These are phyloP conservation scores for Charaxes varanes DNA, from an alignment of 1,140 invertebrate genomes.

Conservation along the genomic window DNA sequence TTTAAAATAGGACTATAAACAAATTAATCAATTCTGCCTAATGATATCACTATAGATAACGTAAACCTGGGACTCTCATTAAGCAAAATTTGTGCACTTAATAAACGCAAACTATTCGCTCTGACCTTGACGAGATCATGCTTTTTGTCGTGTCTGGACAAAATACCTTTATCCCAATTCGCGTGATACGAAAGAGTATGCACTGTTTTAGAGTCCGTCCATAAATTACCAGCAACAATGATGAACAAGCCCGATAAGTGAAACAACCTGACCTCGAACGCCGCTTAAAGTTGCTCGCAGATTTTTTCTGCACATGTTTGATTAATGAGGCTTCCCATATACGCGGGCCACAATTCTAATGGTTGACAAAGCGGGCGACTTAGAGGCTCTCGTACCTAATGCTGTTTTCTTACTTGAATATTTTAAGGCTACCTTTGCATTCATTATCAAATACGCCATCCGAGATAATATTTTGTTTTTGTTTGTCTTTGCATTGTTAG, in stretches of 20 bases:
- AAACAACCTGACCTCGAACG: constrained; percentile 34
- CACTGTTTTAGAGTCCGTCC: constrained; percentile 26
- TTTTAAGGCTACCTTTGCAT: no score
- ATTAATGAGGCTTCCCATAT: constrained; percentile 4
- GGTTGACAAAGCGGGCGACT: neutral
- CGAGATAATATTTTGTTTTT: no score
- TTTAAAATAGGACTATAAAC: no score
- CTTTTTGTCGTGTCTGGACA: neutral
- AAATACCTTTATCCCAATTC: constrained; percentile 19
- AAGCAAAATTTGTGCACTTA: no score
- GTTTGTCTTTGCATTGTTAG: no score
- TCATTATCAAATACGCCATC: neutral
- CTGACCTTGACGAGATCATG: neutral
- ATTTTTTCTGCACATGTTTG: constrained; percentile 7
- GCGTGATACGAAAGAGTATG: constrained; percentile 29
- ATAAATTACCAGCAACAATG: constrained; percentile 40
- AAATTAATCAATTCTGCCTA: no score
- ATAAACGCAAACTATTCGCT: neutral
- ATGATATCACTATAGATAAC: no score
- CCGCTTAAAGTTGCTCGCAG: constrained; percentile 10
- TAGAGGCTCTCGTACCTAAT: no score
- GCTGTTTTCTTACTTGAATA: no score
- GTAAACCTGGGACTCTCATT: no score
- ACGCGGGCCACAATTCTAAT: neutral
- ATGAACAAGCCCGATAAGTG: constrained; percentile 34